Evolutionary conservation across 2,797 vertebrate species (phyloP), one percentile per base, ranked within the genome.

Genomic region (Manis javanica): DNA sequence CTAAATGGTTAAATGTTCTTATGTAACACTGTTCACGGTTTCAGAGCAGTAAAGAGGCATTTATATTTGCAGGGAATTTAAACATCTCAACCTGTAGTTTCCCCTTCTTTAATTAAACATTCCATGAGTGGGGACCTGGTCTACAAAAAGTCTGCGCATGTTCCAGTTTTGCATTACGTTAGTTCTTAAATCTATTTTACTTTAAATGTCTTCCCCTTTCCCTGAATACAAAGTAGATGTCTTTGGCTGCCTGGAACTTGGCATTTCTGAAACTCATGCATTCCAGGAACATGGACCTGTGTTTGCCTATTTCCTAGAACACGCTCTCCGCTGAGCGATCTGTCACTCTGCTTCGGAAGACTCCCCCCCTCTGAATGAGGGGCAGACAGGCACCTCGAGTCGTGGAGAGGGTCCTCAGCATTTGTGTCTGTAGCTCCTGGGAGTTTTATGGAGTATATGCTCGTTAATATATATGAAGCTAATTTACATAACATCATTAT

Each of bases 221-320:
- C 90, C 69, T 89, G 87, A 87, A 90, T 96, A 88, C 83, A 75
- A 71, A 78, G 55, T 29, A 69, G 89, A 89, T 87, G 83, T 61
- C 29, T 93, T 95, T 90, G 93, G 39, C 92, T 97, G 64, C 72
- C 92, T 96, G 91, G 94, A 69, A 88, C 9, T 31, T 63, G 94
- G 82, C 9, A 55, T 94, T 94, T 97, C 92, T 69, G 91, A 95
- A 96, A 64, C 71, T 93, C 97, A 96, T 93, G 96, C 96, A 93
- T 79, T 97, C n/a, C 37, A 87, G 87, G 95, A 98, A 91, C 19
- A 8, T 68, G 64, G 77, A 53, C 94, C 96, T 66, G 51, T 55
- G 91, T 97, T 94, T 95, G 87, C 96, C 78, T 83, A 0, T 97
- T 98, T 98, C 95, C 97, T 96, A 95, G 95, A 97, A 96, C 53